Base-by-base conservation (phyloP, 2,113 vertebrate species). In the Perognathus longimembris region DNA sequence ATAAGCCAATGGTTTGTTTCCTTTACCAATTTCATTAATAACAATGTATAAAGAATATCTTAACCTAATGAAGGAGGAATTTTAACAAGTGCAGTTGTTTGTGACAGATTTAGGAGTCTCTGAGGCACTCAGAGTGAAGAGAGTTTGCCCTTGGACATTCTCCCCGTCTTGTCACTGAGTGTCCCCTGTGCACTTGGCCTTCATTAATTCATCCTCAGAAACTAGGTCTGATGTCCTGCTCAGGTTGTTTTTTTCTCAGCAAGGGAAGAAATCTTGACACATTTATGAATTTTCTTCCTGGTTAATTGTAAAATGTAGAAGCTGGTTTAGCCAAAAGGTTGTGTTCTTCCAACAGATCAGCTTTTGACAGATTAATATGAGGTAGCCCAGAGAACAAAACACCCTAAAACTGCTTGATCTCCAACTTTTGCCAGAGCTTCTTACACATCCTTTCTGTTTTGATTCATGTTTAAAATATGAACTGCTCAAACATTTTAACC, bases 121-220 rank as follows among this genome's bases (percentile, higher is more conserved):
- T 82, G 61, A 85, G 69, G 79, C 14, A 88, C 26, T 21, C 22
- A 85, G 42, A n/a, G 75, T 61, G 38, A 69, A 88, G 32, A 93
- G 59, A 57, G 14, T 28, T 78, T 67, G n/a, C 18, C n/a, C 54
- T 76, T 75, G 32, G 57, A 36, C 38, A 32, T 57, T 91, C 95
- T 92, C 84, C 42, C 57, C 54, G 74, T 74, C 78, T 67, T 59
- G 61, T 82, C 82, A 78, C 50, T 34, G 38, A 67, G 45, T 12
- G 74, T 92, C 18, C 78, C 78, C 82, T 64, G 94, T 63, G 36
- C 30, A 20, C 70, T 96, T 82, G 40, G 91, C 90, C 90, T 74
- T 24, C 81, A 93, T 93, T 92, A 94, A 91, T 85, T 94, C 77
- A 78, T 17, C 61, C 76, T 66, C 80, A 92, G 1, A 10, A 93